phyloP scores from a whole-genome alignment of 2,888 invertebrate genomes.

The Mesorhabditis spiculigera region DNA sequence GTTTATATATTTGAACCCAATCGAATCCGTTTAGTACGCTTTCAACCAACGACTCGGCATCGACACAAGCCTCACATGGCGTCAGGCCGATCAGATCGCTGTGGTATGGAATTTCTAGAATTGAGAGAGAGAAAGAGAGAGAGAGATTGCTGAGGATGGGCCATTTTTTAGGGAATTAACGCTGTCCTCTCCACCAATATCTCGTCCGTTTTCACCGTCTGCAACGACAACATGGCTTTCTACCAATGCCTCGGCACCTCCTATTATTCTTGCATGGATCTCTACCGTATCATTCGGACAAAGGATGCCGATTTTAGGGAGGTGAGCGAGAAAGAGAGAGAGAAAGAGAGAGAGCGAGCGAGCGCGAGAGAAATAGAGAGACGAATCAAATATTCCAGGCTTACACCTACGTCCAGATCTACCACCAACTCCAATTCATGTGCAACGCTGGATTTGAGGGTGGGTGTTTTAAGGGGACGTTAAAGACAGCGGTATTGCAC shows the following conservation, averaged over 20 bases:
- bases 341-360: neutral
- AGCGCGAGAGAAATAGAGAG: neutral
- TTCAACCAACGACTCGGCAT: neutral
- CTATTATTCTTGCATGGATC: slow-evolving; percentile 40
- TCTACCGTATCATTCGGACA: slow-evolving; percentile 30
- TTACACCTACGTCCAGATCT: slow-evolving; percentile 39
- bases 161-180: neutral
- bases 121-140: too few species aligned
- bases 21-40: neutral
- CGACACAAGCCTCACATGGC: slow-evolving; percentile 7
- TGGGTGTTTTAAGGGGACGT: slow-evolving; percentile 7
- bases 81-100: slow-evolving; percentile 2
- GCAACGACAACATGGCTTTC: slow-evolving; percentile 17
- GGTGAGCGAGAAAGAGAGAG: slow-evolving; percentile 10
- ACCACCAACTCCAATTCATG: slow-evolving; percentile 36
- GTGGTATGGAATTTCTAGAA: neutral
- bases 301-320: slow-evolving; percentile 26
- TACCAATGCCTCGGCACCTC: slow-evolving; percentile 44
- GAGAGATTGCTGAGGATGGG: too few species aligned
- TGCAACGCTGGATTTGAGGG: slow-evolving; percentile 44
- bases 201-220: neutral
- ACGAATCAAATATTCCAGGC: slow-evolving; percentile 16
- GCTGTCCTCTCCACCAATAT: neutral
- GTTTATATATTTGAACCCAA: neutral
- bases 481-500: too few species aligned